phyloP scores from a whole-genome alignment of 2,797 vertebrate species.

The Atherinosoma microstoma region DNA sequence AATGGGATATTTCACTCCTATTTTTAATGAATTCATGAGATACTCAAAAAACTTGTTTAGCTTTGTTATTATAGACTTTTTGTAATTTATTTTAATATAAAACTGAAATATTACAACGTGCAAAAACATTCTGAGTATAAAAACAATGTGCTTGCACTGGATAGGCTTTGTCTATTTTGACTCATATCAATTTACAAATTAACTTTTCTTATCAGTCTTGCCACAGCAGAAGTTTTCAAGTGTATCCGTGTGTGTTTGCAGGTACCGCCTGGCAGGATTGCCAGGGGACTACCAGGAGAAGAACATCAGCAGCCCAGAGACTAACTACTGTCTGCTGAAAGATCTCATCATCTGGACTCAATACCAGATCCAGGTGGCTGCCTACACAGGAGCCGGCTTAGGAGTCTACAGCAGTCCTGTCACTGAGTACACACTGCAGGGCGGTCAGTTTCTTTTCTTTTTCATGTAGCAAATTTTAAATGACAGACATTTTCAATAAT shows the following conservation, averaged over 20 bases:
- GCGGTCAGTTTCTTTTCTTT: conserved; percentile 85
- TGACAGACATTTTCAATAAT: not conserved
- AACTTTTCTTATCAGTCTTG: conserved; percentile 4
- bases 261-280: conserved; percentile 94
- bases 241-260: conserved; percentile 56
- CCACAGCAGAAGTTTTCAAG: conserved; percentile 9
- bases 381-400: conserved; percentile 93
- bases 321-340: conserved; percentile 94
- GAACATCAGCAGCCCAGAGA: conserved; percentile 95
- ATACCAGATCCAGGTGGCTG: conserved; percentile 98
- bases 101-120: not conserved
- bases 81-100: not conserved
- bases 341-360: conserved; percentile 98
- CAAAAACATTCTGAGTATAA: not conserved
- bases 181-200: not conserved
- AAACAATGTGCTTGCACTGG: not conserved
- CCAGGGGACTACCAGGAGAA: conserved; percentile 94
- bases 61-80: not conserved
- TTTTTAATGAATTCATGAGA: not conserved
- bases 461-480: conserved; percentile 4
- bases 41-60: not conserved
- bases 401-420: conserved; percentile 92
- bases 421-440: conserved; percentile 93
- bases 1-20: not conserved
- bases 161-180: conserved; percentile 3